phyloP scores from a whole-genome alignment of 2,888 invertebrate species.

The Epirrhoe tristata region DNA sequence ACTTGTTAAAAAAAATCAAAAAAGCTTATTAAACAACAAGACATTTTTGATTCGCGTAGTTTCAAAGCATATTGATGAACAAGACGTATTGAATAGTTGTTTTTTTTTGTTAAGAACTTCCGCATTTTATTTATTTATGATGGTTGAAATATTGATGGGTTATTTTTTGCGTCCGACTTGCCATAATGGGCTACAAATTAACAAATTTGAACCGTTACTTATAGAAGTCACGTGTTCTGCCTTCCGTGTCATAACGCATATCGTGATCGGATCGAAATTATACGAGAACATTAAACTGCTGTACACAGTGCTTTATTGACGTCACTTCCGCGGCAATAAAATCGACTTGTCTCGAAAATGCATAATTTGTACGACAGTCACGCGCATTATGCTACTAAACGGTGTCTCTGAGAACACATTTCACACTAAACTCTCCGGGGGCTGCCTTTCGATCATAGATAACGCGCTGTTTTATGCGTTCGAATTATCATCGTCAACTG shows the following conservation, averaged over 20 bases:
- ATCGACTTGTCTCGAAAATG: constrained; percentile 82
- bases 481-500: constrained; percentile 79
- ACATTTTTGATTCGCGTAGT: too few species aligned
- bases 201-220: constrained; percentile 32
- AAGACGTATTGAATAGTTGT: too few species aligned
- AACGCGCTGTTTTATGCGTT: constrained; percentile 82
- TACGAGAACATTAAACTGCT: constrained; percentile 80
- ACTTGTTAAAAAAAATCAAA: too few species aligned
- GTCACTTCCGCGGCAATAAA: constrained; percentile 83
- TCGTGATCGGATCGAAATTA: constrained; percentile 74
- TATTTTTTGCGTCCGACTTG: neutral
- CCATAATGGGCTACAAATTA: constrained; percentile 32
- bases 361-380: constrained; percentile 84
- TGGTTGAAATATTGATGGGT: neutral
- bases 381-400: constrained; percentile 83
- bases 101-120: too few species aligned
- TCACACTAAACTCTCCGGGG: constrained; percentile 81
- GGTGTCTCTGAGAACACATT: constrained; percentile 84
- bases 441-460: constrained; percentile 78
- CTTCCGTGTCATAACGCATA: constrained; percentile 71
- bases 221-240: constrained; percentile 50
- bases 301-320: constrained; percentile 83
- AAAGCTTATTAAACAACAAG: too few species aligned
- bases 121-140: neutral
- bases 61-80: too few species aligned